Conservation (phyloP, 2,888 invertebrate species). For the Ryuthela nishihirai region DNA sequence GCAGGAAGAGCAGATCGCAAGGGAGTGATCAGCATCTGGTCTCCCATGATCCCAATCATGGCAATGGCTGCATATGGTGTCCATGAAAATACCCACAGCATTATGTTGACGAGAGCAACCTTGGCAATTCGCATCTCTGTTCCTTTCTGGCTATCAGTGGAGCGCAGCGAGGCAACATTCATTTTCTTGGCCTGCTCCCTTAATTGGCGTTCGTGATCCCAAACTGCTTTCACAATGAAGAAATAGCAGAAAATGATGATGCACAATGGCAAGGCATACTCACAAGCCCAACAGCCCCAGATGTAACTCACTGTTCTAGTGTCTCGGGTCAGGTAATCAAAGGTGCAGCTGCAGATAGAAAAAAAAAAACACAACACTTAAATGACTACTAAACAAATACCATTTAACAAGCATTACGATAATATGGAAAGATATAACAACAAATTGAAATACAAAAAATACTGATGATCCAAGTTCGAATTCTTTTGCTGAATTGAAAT, state of each 20-base stretch:
- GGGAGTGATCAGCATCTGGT: constrained; percentile 31
- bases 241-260: not conserved
- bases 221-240: not conserved
- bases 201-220: too few species aligned
- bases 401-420: too few species aligned
- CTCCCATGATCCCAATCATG: constrained; percentile 45
- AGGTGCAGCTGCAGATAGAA: not conserved
- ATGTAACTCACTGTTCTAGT: not conserved
- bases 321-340: constrained; percentile 57
- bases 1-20: constrained; percentile 3
- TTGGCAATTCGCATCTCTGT: constrained; percentile 41
- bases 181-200: too few species aligned
- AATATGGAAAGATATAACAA: too few species aligned
- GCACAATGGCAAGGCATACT: not conserved
- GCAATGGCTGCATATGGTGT: constrained; percentile 46
- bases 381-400: too few species aligned
- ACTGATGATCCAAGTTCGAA: too few species aligned
- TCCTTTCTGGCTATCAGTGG: not conserved
- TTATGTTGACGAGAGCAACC: constrained; percentile 40
- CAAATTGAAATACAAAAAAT: too few species aligned
- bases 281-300: not conserved
- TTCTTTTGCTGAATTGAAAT: too few species aligned
- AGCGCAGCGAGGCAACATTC: too few species aligned
- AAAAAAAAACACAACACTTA: not conserved
- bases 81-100: constrained; percentile 45